Evolutionary conservation across 2,888 invertebrate genomes (phyloP).

Genomic region (Lithosia quadra): DNA sequence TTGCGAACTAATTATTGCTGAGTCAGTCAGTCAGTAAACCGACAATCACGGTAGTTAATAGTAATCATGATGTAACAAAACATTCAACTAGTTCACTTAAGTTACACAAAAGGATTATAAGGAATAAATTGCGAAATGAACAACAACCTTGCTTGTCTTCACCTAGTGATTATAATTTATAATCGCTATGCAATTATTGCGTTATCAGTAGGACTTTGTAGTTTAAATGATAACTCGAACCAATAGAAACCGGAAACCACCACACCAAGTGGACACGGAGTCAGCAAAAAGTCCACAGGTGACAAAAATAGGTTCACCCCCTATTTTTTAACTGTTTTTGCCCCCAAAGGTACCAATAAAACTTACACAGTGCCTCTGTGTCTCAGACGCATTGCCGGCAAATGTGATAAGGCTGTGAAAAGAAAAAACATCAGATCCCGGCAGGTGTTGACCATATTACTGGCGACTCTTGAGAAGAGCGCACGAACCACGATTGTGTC

Average conservation of each 20-base stretch:
- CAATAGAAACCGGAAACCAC: no score
- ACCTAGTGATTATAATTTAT: conserved; percentile 11
- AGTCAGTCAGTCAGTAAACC: conserved; percentile 4
- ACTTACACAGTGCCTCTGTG: no score
- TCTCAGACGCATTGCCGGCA: neutral
- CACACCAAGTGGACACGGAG: no score
- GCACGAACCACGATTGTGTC: neutral
- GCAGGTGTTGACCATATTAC: neutral
- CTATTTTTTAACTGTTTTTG: no score
- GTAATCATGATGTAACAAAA: conserved; percentile 15
- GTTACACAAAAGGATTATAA: conserved; percentile 21
- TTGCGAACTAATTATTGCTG: conserved; percentile 8
- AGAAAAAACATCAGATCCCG: neutral
- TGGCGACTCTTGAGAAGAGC: neutral
- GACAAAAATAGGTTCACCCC: no score
- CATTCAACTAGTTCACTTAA: conserved; percentile 12
- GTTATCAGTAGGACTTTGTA: conserved; percentile 6
- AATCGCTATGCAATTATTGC: neutral
- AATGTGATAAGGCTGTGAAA: neutral
- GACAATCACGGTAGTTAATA: conserved; percentile 16
- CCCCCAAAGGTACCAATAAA: no score
- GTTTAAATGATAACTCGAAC: neutral
- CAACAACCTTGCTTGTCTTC: conserved; percentile 11
- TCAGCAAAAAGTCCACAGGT: no score
- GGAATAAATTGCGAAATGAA: conserved; percentile 16